Percentiles rank a stretch among this genome's conserved stretches.
phyloP scores from a whole-genome alignment of 1,140 invertebrate species.

The Acromyrmex echinatior region DNA sequence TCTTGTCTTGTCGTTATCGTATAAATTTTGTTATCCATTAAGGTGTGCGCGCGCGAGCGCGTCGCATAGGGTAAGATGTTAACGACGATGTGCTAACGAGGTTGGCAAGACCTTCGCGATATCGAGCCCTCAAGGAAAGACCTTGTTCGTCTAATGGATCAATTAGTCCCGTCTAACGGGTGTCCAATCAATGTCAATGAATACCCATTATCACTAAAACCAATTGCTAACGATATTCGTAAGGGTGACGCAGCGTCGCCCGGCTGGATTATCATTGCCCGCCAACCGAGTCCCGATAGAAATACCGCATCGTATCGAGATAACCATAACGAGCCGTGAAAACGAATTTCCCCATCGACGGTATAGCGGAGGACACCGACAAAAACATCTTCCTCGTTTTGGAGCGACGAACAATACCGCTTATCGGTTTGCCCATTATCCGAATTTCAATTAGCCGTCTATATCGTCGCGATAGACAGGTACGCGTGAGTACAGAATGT shows the following conservation, averaged over 20 bases:
- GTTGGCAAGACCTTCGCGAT: constrained; percentile 55
- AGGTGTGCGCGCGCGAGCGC: constrained; percentile 13
- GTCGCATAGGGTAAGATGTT: not conserved
- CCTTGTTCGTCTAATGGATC: constrained; percentile 71
- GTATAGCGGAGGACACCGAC: constrained; percentile 10
- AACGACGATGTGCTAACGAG: constrained; percentile 67
- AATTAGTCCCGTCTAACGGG: constrained; percentile 69
- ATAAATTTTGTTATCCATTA: constrained; percentile 67
- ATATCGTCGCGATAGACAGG: constrained; percentile 16
- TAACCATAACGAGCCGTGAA: constrained; percentile 67
- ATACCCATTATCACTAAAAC: constrained; percentile 68
- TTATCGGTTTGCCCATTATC: constrained; percentile 73
- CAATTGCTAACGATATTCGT: constrained; percentile 69
- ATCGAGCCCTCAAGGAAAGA: constrained; percentile 63
- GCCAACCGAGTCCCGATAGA: constrained; percentile 11
- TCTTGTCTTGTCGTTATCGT: constrained; percentile 52
- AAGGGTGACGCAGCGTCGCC: constrained; percentile 17
- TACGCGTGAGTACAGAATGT: not conserved
- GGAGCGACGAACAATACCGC: constrained; percentile 46
- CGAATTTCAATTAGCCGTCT: constrained; percentile 72
- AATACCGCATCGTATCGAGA: constrained; percentile 28
- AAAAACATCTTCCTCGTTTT: constrained; percentile 59
- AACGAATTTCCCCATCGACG: constrained; percentile 66
- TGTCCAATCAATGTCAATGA: constrained; percentile 73
- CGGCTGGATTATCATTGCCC: constrained; percentile 34